Conservation (phyloP, 2,888 invertebrate genomes). For the Drosophila limbata region DNA sequence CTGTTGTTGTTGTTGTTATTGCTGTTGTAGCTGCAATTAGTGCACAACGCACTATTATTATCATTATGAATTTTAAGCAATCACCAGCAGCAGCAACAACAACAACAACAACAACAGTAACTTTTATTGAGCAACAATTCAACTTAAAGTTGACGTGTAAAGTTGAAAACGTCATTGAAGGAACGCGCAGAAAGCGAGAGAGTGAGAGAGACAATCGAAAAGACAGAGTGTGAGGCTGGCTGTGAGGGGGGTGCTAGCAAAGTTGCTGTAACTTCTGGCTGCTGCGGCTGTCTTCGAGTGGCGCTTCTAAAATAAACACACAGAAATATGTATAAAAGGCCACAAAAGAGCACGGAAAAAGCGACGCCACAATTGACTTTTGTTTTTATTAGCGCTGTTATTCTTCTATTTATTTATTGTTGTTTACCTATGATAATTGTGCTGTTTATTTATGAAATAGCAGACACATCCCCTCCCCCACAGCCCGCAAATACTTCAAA, state of each 20-base stretch:
- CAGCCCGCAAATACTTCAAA: constrained; percentile 4
- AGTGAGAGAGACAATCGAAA: not conserved
- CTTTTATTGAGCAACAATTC: constrained; percentile 36
- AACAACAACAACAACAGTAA: constrained; percentile 7
- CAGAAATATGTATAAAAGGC: constrained; percentile 26
- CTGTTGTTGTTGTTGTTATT: constrained; percentile 24
- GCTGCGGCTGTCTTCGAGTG: constrained; percentile 28
- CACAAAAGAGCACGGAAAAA: constrained; percentile 52
- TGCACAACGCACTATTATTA: constrained; percentile 73
- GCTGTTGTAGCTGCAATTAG: constrained; percentile 67
- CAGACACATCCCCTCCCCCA: not conserved
- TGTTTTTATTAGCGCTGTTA: constrained; percentile 72
- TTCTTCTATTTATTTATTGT: constrained; percentile 50
- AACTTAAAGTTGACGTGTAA: constrained; percentile 59
- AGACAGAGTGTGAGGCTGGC: not conserved
- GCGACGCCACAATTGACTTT: constrained; percentile 63
- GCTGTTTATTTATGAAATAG: constrained; percentile 71
- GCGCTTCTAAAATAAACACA: constrained; percentile 41
- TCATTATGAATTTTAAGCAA: constrained; percentile 80
- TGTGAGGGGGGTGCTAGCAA: not conserved
- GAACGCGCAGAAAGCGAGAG: not conserved
- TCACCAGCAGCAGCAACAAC: constrained; percentile 52
- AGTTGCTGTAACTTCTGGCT: constrained; percentile 2
- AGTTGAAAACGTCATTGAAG: constrained; percentile 26
- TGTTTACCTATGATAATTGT: constrained; percentile 79